Conservation (phyloP, 1,140 invertebrate genomes). For the Eriocheir sinensis region DNA sequence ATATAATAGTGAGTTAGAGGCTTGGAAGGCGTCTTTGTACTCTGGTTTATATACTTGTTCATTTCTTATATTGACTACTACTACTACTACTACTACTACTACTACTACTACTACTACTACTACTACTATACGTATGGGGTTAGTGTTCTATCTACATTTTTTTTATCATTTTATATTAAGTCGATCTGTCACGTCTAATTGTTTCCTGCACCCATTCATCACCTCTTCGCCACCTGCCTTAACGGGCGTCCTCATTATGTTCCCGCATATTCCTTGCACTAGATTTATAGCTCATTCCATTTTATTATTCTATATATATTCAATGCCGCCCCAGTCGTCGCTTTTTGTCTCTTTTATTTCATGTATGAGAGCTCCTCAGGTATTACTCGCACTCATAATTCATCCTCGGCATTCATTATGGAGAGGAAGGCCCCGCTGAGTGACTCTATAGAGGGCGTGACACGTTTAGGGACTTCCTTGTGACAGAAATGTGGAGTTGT, state of each 20-base stretch:
- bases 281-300: neutral
- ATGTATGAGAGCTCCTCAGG: neutral
- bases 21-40: neutral
- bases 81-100: constrained; percentile 41
- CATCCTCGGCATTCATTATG: neutral
- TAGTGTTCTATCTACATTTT: too few relatives aligned
- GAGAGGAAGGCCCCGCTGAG: neutral
- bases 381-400: neutral
- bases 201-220: neutral
- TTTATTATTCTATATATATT: neutral
- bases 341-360: neutral
- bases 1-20: neutral
- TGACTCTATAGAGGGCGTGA: neutral
- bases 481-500: neutral
- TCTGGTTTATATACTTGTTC: neutral
- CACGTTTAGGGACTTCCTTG: too few relatives aligned
- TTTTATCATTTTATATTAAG: too few relatives aligned
- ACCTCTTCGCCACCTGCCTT: neutral
- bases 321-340: neutral
- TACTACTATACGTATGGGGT: neutral
- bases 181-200: too few relatives aligned
- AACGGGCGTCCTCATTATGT: neutral
- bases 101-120: neutral
- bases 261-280: neutral
- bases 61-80: neutral